A percentile compares a stretch with the other conserved stretches of the same genome.
phyloP scores from a whole-genome alignment of 92 coral and sea anemone species.

The Porites rus region DNA sequence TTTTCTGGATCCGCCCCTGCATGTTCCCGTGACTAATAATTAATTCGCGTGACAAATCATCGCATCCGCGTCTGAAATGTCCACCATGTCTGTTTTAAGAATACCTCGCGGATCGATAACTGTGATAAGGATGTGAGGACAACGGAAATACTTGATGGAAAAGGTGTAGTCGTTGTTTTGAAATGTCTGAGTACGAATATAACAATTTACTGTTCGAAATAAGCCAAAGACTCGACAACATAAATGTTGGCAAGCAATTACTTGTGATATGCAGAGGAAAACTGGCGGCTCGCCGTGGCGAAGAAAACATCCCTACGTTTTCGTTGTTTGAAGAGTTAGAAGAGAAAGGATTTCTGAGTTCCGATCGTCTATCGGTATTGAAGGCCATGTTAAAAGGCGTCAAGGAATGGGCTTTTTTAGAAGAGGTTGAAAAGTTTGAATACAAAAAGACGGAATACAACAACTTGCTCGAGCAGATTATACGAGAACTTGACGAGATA shows the following conservation, averaged over 20 bases:
- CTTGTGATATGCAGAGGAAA: not conserved
- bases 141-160: no score
- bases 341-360: not conserved
- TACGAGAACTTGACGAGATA: not conserved
- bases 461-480: not conserved
- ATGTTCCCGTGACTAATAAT: no score
- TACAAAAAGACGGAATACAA: not conserved
- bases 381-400: not conserved
- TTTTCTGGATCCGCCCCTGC: no score
- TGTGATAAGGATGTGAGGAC: no score
- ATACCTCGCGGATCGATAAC: no score
- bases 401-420: not conserved
- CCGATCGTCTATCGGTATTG: not conserved
- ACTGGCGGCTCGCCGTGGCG: not conserved
- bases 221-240: not conserved
- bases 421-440: not conserved
- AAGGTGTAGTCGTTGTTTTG: not conserved
- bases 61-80: no score
- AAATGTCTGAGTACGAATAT: not conserved
- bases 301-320: not conserved
- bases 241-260: not conserved
- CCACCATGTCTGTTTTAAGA: no score
- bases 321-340: not conserved
- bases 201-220: not conserved
- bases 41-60: no score